Percentiles rank a stretch among this genome's conserved stretches.
Evolutionary conservation across 2,113 vertebrate genomes (phyloP).

Genomic region (Etheostoma spectabile): DNA sequence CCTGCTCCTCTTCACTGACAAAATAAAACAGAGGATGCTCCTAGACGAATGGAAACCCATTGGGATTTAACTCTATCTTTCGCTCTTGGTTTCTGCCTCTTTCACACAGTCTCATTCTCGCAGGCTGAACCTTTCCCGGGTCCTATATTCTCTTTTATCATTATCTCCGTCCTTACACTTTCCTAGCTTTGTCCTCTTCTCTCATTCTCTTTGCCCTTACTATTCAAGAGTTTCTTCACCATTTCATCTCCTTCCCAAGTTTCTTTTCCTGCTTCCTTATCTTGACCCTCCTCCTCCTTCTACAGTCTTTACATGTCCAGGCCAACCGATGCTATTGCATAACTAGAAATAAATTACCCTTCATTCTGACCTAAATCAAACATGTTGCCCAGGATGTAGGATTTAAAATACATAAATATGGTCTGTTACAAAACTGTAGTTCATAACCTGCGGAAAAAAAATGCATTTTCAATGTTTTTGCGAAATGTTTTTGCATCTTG

Average conservation of each 20-base stretch:
- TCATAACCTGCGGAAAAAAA: background rate
- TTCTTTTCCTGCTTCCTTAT: constrained; percentile 60
- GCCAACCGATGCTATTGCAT: constrained; percentile 28
- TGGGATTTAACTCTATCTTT: constrained; percentile 63
- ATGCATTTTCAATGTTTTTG: constrained; percentile 3
- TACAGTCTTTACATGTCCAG: constrained; percentile 18
- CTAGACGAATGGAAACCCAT: constrained; percentile 46
- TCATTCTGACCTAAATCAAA: constrained; percentile 54
- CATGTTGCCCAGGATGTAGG: background rate
- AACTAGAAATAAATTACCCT: constrained; percentile 51
- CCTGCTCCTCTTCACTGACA: constrained; percentile 41
- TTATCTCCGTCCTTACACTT: constrained; percentile 49
- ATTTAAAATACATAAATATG: constrained; percentile 22
- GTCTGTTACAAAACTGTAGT: background rate
- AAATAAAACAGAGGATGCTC: constrained; percentile 59
- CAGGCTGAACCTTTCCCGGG: constrained; percentile 51
- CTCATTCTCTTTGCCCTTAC: constrained; percentile 58
- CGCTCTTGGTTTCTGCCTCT: constrained; percentile 48
- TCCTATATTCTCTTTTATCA: constrained; percentile 62
- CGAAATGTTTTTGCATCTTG: constrained; percentile 23
- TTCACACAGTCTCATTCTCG: constrained; percentile 55
- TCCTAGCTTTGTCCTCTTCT: constrained; percentile 54
- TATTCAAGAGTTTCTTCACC: constrained; percentile 44
- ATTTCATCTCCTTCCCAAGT: constrained; percentile 58
- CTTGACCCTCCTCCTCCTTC: constrained; percentile 21